phyloP scores from a whole-genome alignment of 2,113 vertebrate species.

The Catharus bicknelli region DNA sequence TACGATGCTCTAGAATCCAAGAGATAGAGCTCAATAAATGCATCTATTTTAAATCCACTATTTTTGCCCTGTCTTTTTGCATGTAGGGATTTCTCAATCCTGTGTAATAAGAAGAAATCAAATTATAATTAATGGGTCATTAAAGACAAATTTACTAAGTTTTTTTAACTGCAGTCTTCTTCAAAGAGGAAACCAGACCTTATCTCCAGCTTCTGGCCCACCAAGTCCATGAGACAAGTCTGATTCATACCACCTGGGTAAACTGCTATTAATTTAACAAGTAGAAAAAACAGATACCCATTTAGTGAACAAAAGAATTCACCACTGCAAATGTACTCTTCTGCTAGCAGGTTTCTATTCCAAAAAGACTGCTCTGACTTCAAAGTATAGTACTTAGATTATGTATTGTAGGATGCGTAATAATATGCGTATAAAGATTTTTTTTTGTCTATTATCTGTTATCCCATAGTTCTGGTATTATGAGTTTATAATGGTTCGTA shows the following conservation, averaged over 20 bases:
- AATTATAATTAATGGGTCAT: neutral
- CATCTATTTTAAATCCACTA: neutral
- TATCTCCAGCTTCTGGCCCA: neutral
- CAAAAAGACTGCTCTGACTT: neutral
- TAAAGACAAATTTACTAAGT: neutral
- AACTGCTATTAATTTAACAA: neutral
- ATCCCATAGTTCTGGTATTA: neutral
- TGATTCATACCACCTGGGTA: neutral
- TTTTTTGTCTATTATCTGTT: neutral
- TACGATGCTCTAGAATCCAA: neutral
- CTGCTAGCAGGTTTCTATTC: neutral
- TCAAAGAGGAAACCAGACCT: neutral
- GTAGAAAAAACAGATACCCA: neutral
- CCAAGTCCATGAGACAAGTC: neutral
- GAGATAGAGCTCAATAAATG: neutral
- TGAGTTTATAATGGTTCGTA: neutral
- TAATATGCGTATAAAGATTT: neutral
- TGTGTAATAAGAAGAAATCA: neutral
- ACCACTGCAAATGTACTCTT: neutral
- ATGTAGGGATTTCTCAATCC: neutral
- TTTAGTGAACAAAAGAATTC: constrained; percentile 25
- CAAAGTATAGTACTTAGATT: neutral
- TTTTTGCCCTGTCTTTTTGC: neutral
- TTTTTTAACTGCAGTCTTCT: neutral
- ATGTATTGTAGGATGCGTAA: neutral